Evolutionary conservation across 2,888 invertebrate species (phyloP).

Genomic region (Caenorhabditis macrosperma): DNA sequence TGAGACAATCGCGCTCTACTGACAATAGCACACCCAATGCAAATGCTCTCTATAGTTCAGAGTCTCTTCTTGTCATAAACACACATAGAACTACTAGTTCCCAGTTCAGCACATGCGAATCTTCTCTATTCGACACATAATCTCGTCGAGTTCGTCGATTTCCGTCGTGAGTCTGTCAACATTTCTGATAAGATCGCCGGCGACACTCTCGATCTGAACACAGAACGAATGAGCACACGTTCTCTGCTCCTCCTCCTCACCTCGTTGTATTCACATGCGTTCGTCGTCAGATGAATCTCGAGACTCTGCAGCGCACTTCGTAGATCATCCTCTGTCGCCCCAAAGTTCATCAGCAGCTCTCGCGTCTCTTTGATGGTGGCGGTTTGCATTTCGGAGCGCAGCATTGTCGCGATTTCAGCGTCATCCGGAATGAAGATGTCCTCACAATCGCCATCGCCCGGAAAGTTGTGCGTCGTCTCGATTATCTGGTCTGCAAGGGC

Average conservation of each 20-base stretch:
- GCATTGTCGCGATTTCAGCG: background rate
- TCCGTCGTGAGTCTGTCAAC: conserved; percentile 12
- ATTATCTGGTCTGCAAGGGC: too few relatives aligned
- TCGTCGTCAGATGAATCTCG: conserved; percentile 10
- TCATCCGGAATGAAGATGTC: conserved; percentile 4
- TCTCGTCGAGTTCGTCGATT: conserved; percentile 32
- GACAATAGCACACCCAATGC: too few relatives aligned
- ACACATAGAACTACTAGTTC: too few relatives aligned
- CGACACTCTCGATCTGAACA: conserved; percentile 31
- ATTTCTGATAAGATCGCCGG: conserved; percentile 18
- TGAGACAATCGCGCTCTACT: too few relatives aligned
- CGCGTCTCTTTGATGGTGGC: conserved; percentile 6
- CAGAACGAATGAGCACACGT: background rate
- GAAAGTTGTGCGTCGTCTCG: background rate
- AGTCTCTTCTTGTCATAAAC: too few relatives aligned
- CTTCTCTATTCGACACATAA: conserved; percentile 11
- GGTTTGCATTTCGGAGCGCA: background rate
- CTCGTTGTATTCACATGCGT: conserved; percentile 20
- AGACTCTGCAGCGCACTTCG: conserved; percentile 8
- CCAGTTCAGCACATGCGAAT: conserved; percentile 4
- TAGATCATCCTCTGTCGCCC: conserved; percentile 15
- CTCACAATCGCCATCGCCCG: background rate
- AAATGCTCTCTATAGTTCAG: too few relatives aligned
- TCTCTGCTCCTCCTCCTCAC: conserved; percentile 14
- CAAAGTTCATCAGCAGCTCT: conserved; percentile 9